A percentile compares a stretch with the other conserved stretches of the same genome.
Evolutionary conservation across 2,113 vertebrate genomes (phyloP).

Genomic region (Eublepharis macularius): DNA sequence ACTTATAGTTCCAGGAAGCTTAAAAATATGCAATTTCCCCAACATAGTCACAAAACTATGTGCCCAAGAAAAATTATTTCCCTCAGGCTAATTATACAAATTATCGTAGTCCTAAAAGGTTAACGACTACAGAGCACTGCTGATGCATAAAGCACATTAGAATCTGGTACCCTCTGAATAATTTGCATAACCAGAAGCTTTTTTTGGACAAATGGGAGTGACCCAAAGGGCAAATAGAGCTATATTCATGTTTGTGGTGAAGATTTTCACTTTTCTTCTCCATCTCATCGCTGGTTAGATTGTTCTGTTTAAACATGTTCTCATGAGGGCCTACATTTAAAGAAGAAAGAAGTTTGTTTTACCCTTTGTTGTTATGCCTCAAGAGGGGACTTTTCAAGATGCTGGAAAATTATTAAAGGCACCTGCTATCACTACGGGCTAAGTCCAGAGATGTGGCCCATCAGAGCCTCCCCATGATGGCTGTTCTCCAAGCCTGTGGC

Average conservation of each 20-base stretch:
- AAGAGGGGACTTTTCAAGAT: too few species aligned
- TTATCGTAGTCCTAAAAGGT: conserved; percentile 61
- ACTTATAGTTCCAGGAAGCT: conserved; percentile 43
- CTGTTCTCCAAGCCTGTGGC: too few species aligned
- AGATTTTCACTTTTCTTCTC: conserved; percentile 7
- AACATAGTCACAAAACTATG: conserved; percentile 42
- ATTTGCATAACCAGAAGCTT: conserved; percentile 42
- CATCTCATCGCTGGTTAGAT: conserved; percentile 9
- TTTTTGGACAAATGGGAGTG: conserved; percentile 29
- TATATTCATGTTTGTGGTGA: conserved; percentile 9
- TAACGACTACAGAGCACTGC: conserved; percentile 57
- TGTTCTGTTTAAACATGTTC: not conserved
- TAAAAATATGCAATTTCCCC: not conserved
- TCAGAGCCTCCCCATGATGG: too few species aligned
- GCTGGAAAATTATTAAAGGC: too few species aligned
- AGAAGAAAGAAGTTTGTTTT: too few species aligned
- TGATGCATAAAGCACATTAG: conserved; percentile 56
- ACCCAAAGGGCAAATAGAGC: conserved; percentile 15
- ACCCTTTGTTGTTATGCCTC: too few species aligned
- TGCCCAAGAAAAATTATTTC: conserved; percentile 59
- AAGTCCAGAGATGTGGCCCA: too few species aligned
- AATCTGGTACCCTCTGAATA: conserved; percentile 55
- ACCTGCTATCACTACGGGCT: too few species aligned
- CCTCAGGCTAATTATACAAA: conserved; percentile 63
- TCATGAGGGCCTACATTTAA: too few species aligned